Evolutionary conservation across 2,888 invertebrate species (phyloP).

Genomic region (Eupithecia abbreviata): DNA sequence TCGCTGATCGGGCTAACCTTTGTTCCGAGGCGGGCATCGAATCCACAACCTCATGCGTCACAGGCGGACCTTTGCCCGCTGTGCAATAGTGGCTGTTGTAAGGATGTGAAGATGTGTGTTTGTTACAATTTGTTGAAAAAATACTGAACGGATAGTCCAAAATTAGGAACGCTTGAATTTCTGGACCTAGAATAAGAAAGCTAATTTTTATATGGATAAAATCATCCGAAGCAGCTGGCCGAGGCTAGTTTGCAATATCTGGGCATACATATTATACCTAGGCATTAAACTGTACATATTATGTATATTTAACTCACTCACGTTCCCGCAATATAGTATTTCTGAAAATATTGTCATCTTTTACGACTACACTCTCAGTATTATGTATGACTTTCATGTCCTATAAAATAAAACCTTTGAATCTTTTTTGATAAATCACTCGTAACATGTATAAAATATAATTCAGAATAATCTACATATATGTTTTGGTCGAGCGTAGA

Average conservation of each 20-base stretch:
- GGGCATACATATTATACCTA: neutral
- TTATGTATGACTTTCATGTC: neutral
- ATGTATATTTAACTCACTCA: neutral
- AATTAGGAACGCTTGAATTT: neutral
- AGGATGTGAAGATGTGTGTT: neutral
- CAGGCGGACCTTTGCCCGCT: neutral
- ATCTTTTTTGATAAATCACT: neutral
- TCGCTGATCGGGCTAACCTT: neutral
- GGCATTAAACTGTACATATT: neutral
- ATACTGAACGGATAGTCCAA: neutral
- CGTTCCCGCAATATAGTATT: neutral
- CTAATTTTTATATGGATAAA: neutral
- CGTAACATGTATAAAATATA: neutral
- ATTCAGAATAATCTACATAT: neutral
- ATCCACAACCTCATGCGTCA: neutral
- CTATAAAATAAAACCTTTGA: neutral
- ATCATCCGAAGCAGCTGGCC: neutral
- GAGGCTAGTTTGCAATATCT: neutral
- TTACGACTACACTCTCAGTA: neutral
- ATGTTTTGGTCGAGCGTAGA: neutral
- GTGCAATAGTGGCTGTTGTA: neutral
- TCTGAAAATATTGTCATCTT: constrained; percentile 3
- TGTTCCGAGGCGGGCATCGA: neutral
- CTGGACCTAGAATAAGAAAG: neutral
- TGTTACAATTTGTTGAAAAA: neutral